phyloP scores from a whole-genome alignment of 1,140 invertebrate species.

The Geopemphigus sp. region DNA sequence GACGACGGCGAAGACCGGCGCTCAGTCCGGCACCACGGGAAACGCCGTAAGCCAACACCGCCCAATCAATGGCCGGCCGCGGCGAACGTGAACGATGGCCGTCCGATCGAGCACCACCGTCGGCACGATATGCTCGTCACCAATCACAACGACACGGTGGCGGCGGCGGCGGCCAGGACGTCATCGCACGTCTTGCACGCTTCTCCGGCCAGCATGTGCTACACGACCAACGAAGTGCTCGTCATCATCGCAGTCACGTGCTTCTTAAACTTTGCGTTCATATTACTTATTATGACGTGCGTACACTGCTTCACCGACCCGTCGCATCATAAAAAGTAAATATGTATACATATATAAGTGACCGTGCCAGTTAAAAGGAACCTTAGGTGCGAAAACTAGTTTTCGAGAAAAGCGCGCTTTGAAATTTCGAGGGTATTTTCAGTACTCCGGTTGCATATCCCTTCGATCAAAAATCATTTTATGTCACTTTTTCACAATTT shows the following conservation, averaged over 20 bases:
- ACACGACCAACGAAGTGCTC: constrained; percentile 53
- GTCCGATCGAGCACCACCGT: background rate
- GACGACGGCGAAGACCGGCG: background rate
- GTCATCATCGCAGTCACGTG: constrained; percentile 54
- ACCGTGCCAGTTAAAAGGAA: too few relatives aligned
- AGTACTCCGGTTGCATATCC: too few relatives aligned
- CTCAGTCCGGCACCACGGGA: constrained; percentile 22
- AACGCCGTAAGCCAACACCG: constrained; percentile 12
- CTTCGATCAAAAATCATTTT: too few relatives aligned
- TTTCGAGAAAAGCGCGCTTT: too few relatives aligned
- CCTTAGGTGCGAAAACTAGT: too few relatives aligned
- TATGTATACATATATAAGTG: too few relatives aligned
- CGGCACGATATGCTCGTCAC: background rate
- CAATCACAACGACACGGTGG: background rate
- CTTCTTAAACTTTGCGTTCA: constrained; percentile 54
- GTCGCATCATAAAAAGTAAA: constrained; percentile 44
- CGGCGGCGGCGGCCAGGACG: background rate
- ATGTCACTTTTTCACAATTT: too few relatives aligned
- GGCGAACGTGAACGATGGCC: background rate
- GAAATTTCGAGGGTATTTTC: too few relatives aligned
- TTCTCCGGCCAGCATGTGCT: constrained; percentile 42
- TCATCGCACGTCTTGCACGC: constrained; percentile 3
- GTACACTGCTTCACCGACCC: constrained; percentile 53
- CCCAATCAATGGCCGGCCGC: background rate
- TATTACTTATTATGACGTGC: constrained; percentile 54